These are phyloP conservation scores for Rhizoglyphus robini DNA, from an alignment of 1,140 invertebrate genomes.

Conservation along the genomic window DNA sequence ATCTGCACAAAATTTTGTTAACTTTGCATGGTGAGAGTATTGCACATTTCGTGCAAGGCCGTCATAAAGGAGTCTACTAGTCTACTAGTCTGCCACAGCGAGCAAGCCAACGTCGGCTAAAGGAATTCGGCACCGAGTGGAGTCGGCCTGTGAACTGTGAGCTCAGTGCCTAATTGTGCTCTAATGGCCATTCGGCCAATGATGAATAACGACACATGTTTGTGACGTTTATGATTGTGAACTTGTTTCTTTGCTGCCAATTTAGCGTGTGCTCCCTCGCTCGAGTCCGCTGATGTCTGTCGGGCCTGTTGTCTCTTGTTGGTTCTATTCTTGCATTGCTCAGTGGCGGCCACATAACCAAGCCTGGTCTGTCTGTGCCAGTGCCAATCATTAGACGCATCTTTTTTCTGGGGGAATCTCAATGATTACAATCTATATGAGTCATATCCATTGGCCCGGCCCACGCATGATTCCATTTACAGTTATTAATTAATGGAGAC, in stretches of 20 bases:
- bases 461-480: no score
- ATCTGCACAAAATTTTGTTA: no score
- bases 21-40: no score
- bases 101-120: no score
- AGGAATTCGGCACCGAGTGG: no score
- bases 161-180: no score
- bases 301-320: not conserved
- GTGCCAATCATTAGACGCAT: constrained; percentile 11
- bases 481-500: constrained; percentile 12
- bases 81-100: no score
- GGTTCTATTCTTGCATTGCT: no score
- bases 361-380: not conserved
- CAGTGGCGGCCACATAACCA: not conserved
- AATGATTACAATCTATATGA: not conserved
- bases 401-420: not conserved
- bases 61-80: no score
- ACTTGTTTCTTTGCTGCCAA: not conserved
- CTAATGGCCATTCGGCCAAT: not conserved
- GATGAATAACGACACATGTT: constrained; percentile 14
- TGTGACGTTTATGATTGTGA: constrained; percentile 12
- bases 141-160: no score
- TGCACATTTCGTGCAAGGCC: no score
- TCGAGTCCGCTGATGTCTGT: not conserved
- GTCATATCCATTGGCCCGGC: no score
- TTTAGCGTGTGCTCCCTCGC: not conserved